Evolutionary conservation across 2,888 invertebrate species (phyloP), one percentile per base, ranked within the genome.

Genomic region (Eristalis arbustorum): DNA sequence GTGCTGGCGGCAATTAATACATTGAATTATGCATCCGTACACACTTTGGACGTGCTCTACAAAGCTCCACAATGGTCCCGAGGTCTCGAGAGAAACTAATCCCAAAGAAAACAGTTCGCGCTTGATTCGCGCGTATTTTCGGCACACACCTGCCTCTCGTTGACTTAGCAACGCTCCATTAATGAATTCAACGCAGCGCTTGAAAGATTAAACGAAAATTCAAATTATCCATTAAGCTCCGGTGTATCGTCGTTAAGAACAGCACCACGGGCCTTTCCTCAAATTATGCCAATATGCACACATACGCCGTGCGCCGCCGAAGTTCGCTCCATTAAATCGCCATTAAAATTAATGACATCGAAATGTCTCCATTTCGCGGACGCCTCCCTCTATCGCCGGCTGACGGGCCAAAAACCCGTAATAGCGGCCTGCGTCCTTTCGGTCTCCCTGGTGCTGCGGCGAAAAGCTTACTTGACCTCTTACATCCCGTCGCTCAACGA

Each of bases 281-380:
- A 49, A 71, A 76, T 61, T 71, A 66, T 67, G 31, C 76, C 61
- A 76, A 76, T 76, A 75, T 74, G 71, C 40, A 69, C 59, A 61
- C 18, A 34, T 37, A n/a, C 67, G n/a, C 2, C 40, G 63, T 61
- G 57, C 56, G 37, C 42, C 37, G 31, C 57, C 72, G 68, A 59
- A 34, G 40, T 72, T 68, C 64, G 49, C 59, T 68, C 82, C 74
- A 83, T 87, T 85, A 82, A 77, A 78, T 61, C 73, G 69, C 77
- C 77, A 83, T 83, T 87, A 87, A 87, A 87, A 83, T 83, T 87
- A 87, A 87, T 87, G 87, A 83, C 78, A 69, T 75, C 42, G 68
- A 67, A 71, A 63, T 49, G 40, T 61, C 25, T 71, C 42, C 49
- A 71, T 64, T 75, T 75, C 25, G 37, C 56, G 31, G 67, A 31